phyloP scores from a whole-genome alignment of 2,797 vertebrate species.

The Thalassophryne amazonica region DNA sequence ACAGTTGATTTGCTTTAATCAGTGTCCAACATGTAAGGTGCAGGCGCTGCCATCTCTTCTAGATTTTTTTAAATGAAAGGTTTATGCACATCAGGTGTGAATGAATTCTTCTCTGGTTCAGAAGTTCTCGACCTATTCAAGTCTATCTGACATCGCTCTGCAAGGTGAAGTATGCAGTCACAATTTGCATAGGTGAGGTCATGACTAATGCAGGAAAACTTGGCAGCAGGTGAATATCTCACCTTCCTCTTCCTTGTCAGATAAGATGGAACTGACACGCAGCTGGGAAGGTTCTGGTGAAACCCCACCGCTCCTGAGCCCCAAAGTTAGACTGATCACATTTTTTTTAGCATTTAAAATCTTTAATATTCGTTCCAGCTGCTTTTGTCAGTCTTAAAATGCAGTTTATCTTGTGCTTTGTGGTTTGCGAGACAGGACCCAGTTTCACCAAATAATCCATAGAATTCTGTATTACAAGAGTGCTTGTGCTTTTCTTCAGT shows the following conservation, averaged over 20 bases:
- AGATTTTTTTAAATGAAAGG: no score
- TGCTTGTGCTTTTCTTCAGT: conserved; percentile 21
- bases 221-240: conserved; percentile 30
- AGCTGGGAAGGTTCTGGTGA: conserved; percentile 45
- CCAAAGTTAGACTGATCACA: conserved; percentile 44
- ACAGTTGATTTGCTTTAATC: no score
- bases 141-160: conserved; percentile 7
- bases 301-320: conserved; percentile 31
- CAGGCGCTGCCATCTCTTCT: no score
- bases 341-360: conserved; percentile 19
- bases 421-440: no score
- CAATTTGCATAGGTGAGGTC: conserved; percentile 71
- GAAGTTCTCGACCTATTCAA: conserved; percentile 3
- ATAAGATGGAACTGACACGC: conserved; percentile 41
- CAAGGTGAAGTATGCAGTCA: conserved; percentile 20
- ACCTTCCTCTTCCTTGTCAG: conserved; percentile 64
- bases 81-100: no score
- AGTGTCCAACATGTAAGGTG: no score
- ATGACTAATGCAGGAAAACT: conserved; percentile 37
- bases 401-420: background rate
- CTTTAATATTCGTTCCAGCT: background rate
- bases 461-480: no score
- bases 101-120: no score
- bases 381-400: background rate
- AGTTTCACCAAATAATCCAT: no score